Evolutionary conservation across 2,888 invertebrate species (phyloP), one percentile per base, ranked within the genome.

Genomic region (Trissoscelio sp.): DNA sequence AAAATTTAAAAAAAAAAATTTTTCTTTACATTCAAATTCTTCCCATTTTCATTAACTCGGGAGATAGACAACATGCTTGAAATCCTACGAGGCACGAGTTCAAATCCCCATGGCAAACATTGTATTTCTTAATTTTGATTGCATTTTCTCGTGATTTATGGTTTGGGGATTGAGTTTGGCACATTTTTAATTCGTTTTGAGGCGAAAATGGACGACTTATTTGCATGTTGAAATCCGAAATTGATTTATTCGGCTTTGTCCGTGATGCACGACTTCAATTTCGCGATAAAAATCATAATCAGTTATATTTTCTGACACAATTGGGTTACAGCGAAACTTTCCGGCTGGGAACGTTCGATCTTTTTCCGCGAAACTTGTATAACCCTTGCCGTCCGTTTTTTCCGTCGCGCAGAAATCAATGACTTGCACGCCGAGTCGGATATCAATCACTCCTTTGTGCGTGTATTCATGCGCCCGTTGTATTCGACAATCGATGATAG

Each of bases 361-460:
- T 46, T 53, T 77, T 77, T 51, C 67, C 67, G 67, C 67, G 53
- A 67, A 67, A 77, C 75, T 69, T 77, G 24, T 67, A 58, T 53
- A 60, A 75, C 75, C 64, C 70, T 70, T 57, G 2, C 53, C 12
- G 20, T 28, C 28, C 18, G 3, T 18, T 72, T 72, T 62, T 64
- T 53, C 24, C 46, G 28, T 55, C 55, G 22, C 53, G 22, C 34
- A 57, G 48, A 72, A 72, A 72, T 73, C 79, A 67, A 60, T 79
- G 79, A 79, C 79, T 79, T 48, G 67, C 60, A 60, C 67, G 14
- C 67, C 73, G 53, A 37, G 9, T 67, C 37, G 72, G 67, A 60
- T 79, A 79, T 79, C 79, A 79, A 79, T 79, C 79, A 79, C 67
- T 67, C 73, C 60, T 73, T 79, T 79, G 73, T 73, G 67, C 53